Percentiles rank a stretch among this genome's conserved stretches.
Conservation (phyloP, 2,113 vertebrate genomes). For the Chaetodon trifascialis region DNA sequence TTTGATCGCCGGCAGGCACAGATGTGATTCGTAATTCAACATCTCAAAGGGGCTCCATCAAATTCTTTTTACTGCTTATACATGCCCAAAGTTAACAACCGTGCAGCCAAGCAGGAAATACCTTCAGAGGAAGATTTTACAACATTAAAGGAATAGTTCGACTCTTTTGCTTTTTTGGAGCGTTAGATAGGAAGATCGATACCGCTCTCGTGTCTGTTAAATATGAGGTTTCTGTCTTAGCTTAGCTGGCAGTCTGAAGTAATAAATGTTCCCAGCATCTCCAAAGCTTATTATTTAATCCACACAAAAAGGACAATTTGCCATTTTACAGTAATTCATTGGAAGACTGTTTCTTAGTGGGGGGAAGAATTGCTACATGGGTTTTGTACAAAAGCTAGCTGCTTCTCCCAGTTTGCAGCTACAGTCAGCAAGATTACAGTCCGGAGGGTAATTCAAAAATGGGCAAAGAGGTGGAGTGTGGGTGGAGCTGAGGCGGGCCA, state of each 20-base stretch:
- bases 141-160: constrained; percentile 31
- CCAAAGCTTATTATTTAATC: not conserved
- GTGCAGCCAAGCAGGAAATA: constrained; percentile 22
- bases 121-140: constrained; percentile 12
- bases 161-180: not conserved
- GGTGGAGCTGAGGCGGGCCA: no score
- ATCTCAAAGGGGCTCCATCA: constrained; percentile 52
- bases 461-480: no score
- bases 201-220: not conserved
- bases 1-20: constrained; percentile 59
- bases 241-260: no score
- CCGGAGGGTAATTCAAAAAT: no score
- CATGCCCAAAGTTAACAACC: constrained; percentile 41
- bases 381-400: no score
- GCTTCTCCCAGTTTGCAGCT: no score
- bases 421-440: no score
- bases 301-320: no score
- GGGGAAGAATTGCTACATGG: no score
- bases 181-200: not conserved
- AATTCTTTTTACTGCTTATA: constrained; percentile 50
- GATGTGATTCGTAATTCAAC: constrained; percentile 72
- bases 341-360: no score
- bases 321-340: no score
- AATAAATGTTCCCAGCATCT: no score
- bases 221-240: not conserved